Evolutionary conservation across 2,888 invertebrate genomes (phyloP), one percentile per base, ranked within the genome.

Genomic region (Chalcosyrphus nemorum): DNA sequence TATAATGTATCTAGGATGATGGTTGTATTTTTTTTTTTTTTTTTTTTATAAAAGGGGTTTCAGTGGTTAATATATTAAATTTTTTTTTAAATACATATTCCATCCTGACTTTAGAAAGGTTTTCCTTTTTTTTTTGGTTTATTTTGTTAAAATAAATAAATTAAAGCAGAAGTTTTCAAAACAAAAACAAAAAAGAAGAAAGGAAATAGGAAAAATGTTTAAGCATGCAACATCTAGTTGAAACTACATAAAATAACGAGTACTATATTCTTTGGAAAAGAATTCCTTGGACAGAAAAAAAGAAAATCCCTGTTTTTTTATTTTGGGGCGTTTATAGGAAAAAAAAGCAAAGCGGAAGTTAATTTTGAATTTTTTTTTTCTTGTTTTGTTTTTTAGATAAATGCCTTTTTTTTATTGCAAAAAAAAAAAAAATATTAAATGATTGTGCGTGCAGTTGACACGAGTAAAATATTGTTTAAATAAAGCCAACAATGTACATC

Each of bases 1-100:
- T 90, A 90, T 90, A 90, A 90, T 90, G 90, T 89, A 88, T 89
- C 89, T 89, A 88, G 90, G 88, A 85, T 86, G 86, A 80, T 76
- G 86, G 81, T 86, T 86, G 68, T 66, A 80, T 71, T 35, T 54
- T 72, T 35, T 54, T 32, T 61, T 38, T 54, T 50, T 61, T 57
- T 71, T 32, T 50, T 61, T 54, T 11, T 13, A 56, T 70, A 21
- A 54, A 61, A 63, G 50, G 43, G 54, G 38, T 21, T 45, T 70
- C 32, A 70, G 43, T 61, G 78, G 84, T 84, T 84, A 84, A 80
- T 72, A 57, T 50, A 54, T 32, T 76, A 21, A 43, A 29, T 35
- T 38, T 52, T 54, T 35, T 38, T 52, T 54, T 45, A 43, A 41
- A 59, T 68, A 45, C 27, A 59, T 63, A 72, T 78, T 78, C 66